phyloP scores from a whole-genome alignment of 2,797 vertebrate species.

The Masticophis lateralis region DNA sequence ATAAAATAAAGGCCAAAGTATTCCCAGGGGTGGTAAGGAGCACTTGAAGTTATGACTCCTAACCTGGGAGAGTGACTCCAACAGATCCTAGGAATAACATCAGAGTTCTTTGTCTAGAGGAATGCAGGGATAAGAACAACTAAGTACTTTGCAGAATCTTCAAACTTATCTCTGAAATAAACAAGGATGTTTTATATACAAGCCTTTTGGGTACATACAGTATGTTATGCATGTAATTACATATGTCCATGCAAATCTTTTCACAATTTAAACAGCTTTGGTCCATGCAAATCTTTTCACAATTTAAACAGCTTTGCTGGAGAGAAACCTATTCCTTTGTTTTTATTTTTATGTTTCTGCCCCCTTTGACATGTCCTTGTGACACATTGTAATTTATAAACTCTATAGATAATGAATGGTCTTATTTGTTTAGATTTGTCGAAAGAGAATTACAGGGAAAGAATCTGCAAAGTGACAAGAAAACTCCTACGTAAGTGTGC shows the following conservation, averaged over 20 bases:
- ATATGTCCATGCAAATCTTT: neutral
- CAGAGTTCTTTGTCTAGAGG: neutral
- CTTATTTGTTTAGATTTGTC: constrained; percentile 77
- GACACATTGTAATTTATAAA: neutral
- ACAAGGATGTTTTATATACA: neutral
- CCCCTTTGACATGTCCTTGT: neutral
- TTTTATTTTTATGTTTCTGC: neutral
- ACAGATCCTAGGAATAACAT: neutral
- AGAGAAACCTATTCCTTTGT: neutral
- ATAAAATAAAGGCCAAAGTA: neutral
- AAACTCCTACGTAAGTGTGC: constrained; percentile 88
- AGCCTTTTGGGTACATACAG: neutral
- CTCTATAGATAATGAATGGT: neutral
- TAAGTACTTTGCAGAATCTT: neutral
- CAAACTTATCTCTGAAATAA: neutral
- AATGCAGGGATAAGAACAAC: neutral
- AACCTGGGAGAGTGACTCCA: neutral
- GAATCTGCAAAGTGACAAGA: constrained; percentile 84
- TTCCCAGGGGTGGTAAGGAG: neutral
- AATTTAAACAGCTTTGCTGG: neutral
- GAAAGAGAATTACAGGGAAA: constrained; percentile 90
- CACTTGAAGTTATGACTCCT: neutral
- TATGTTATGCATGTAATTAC: neutral
- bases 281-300: neutral
- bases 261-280: neutral